phyloP scores from a whole-genome alignment of 1,140 invertebrate genomes.

The Tetragnatha versicolor region DNA sequence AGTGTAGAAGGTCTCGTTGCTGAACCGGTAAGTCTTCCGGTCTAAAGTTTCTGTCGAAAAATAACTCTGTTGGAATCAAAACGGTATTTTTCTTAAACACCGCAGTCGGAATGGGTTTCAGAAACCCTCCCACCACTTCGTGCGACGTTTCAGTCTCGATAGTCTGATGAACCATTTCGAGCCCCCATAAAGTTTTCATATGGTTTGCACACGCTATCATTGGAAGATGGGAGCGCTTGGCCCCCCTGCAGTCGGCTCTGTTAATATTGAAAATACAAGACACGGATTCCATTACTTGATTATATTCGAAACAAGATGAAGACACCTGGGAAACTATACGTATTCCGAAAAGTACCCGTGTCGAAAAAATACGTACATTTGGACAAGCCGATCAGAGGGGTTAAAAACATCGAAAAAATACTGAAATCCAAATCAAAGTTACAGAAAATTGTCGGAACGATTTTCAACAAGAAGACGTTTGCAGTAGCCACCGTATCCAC shows the following conservation, averaged over 20 bases:
- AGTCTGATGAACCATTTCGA: neutral
- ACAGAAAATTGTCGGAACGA: neutral
- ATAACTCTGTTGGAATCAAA: neutral
- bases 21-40: neutral
- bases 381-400: neutral
- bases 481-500: neutral
- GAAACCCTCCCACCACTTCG: neutral
- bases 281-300: neutral
- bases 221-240: neutral
- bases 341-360: neutral
- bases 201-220: neutral
- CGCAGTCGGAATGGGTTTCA: neutral
- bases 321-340: neutral
- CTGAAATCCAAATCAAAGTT: neutral
- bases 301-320: neutral
- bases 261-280: neutral
- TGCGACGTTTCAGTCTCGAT: neutral
- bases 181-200: neutral
- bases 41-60: neutral
- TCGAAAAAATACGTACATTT: neutral
- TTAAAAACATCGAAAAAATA: neutral
- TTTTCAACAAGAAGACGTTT: neutral
- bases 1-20: neutral
- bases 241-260: neutral
- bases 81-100: neutral